These are phyloP conservation scores for Cliona cf. orientalis DNA, from an alignment of 37 sponge, comb jelly and placozoan species.

Conservation along the genomic window DNA sequence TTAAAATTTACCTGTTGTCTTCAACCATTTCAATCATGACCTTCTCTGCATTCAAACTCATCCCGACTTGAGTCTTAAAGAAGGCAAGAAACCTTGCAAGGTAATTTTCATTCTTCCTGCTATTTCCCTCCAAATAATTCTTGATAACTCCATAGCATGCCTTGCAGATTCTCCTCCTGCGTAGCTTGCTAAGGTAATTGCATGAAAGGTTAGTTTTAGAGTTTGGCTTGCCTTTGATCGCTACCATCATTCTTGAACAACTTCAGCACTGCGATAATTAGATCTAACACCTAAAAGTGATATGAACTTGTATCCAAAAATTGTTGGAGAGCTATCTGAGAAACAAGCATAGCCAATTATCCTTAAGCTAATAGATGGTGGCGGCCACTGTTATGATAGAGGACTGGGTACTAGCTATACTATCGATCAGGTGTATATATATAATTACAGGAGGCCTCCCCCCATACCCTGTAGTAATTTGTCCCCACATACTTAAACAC, in stretches of 20 bases:
- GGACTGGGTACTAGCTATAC: too few species aligned
- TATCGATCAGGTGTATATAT: too few species aligned
- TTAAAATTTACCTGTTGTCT: constrained; percentile 67
- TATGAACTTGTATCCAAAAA: too few species aligned
- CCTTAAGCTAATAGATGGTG: too few species aligned
- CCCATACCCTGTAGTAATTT: too few species aligned
- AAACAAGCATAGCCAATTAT: too few species aligned
- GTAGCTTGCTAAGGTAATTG: too few species aligned
- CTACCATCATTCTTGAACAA: background rate
- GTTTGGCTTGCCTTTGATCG: background rate
- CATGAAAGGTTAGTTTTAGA: too few species aligned
- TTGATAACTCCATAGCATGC: constrained; percentile 45
- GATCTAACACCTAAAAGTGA: constrained; percentile 7
- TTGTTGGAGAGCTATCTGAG: too few species aligned
- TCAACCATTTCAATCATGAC: constrained; percentile 82
- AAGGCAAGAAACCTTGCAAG: constrained; percentile 66
- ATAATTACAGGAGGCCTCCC: too few species aligned
- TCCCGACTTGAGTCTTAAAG: constrained; percentile 51
- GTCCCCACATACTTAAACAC: too few species aligned
- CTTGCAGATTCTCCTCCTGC: constrained; percentile 28
- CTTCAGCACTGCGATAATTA: background rate
- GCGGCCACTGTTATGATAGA: too few species aligned
- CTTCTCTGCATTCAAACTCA: constrained; percentile 82
- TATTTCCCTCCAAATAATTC: constrained; percentile 43
- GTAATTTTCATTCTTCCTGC: constrained; percentile 79